A percentile compares a stretch with the other conserved stretches of the same genome.
These are phyloP conservation scores for Neostethus bicornis DNA, from an alignment of 2,797 vertebrate species.

Conservation along the genomic window DNA sequence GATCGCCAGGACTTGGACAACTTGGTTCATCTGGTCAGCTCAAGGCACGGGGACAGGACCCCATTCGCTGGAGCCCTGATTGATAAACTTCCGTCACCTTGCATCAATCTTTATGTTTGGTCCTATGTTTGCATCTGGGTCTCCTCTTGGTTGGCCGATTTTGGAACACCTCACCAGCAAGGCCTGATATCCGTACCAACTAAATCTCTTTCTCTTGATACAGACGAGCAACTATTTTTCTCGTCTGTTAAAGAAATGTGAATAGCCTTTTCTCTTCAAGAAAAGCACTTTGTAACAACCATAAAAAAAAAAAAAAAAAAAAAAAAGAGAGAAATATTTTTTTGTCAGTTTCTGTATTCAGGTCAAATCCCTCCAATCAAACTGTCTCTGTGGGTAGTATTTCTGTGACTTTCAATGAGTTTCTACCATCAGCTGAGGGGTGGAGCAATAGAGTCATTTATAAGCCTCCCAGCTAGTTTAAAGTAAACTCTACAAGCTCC, in stretches of 20 bases:
- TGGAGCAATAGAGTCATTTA: constrained; percentile 50
- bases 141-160: no score
- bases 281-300: constrained; percentile 59
- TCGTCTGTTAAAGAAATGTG: constrained; percentile 68
- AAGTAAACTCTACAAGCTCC: constrained; percentile 53
- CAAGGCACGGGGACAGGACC: no score
- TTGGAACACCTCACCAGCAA: no score
- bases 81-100: no score
- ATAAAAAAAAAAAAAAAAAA: constrained; percentile 28
- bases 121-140: no score
- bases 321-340: constrained; percentile 26
- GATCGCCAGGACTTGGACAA: no score
- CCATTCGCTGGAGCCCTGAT: no score
- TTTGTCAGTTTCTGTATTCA: constrained; percentile 56
- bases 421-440: constrained; percentile 48
- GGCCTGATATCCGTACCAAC: no score
- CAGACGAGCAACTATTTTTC: no score
- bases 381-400: constrained; percentile 58
- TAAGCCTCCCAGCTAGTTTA: constrained; percentile 60
- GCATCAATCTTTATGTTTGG: no score
- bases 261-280: constrained; percentile 53
- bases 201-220: no score
- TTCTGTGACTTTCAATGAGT: constrained; percentile 65
- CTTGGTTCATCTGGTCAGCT: no score
- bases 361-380: constrained; percentile 70